Evolutionary conservation across 1,140 invertebrate species (phyloP).

Genomic region (Cydia fagiglandana): DNA sequence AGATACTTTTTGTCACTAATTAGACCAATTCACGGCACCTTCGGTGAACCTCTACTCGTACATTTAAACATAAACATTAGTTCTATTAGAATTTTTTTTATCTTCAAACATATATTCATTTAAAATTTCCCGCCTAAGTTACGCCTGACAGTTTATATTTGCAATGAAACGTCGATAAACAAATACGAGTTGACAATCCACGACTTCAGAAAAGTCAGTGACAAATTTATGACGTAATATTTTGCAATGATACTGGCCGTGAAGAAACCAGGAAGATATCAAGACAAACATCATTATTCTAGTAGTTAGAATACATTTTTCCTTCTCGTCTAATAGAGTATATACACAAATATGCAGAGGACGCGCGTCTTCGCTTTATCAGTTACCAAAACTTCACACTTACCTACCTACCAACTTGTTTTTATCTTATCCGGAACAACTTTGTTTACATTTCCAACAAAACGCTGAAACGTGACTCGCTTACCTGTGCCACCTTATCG

Average conservation of each 20-base stretch:
- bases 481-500: slow-evolving; percentile 69
- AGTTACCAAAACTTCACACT: slow-evolving; percentile 42
- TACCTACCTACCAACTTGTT: slow-evolving; percentile 47
- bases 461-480: slow-evolving; percentile 71
- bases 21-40: no score
- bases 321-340: slow-evolving; percentile 16
- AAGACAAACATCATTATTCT: not conserved
- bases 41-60: not conserved
- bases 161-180: not conserved
- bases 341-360: slow-evolving; percentile 19
- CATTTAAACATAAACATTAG: not conserved
- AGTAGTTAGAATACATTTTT: not conserved
- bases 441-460: slow-evolving; percentile 75
- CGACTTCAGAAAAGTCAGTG: not conserved
- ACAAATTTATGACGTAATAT: not conserved
- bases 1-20: not conserved
- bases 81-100: not conserved
- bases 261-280: slow-evolving; percentile 2
- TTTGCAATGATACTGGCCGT: not conserved
- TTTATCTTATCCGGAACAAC: slow-evolving; percentile 77
- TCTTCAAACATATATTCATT: not conserved
- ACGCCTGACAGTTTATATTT: not conserved
- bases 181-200: not conserved
- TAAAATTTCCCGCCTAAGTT: not conserved
- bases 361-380: slow-evolving; percentile 33